phyloP scores from a whole-genome alignment of 2,888 invertebrate genomes.

The Dinocampus coccinellae region DNA sequence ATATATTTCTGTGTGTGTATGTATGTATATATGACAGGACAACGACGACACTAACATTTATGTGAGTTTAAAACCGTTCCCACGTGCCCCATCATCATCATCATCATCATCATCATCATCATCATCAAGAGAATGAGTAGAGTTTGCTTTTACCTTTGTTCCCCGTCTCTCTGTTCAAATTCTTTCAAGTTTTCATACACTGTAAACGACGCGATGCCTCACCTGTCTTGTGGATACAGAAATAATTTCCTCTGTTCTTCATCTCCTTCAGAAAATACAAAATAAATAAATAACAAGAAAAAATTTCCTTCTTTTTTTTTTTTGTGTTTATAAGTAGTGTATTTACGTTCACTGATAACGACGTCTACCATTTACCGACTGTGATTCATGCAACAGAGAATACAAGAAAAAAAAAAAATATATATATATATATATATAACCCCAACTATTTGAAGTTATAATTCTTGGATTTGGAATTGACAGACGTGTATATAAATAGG shows the following conservation, averaged over 20 bases:
- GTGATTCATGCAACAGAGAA: neutral
- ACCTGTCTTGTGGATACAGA: neutral
- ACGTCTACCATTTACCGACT: neutral
- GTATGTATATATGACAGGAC: constrained; percentile 16
- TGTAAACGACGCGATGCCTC: neutral
- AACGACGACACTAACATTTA: neutral
- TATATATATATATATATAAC: neutral
- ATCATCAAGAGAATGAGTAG: neutral
- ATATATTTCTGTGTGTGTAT: constrained; percentile 19
- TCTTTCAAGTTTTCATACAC: constrained; percentile 5
- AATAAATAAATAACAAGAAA: no score
- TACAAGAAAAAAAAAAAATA: neutral
- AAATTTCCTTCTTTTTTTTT: neutral
- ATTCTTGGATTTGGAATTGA: neutral
- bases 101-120: neutral
- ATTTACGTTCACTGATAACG: neutral
- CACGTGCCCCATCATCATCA: constrained; percentile 36
- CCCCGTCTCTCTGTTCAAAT: constrained; percentile 9
- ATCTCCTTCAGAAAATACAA: constrained; percentile 1
- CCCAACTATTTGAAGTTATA: neutral
- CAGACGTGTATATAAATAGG: neutral
- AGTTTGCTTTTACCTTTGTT: constrained; percentile 12
- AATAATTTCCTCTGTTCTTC: constrained; percentile 5
- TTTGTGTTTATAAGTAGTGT: constrained; percentile 2
- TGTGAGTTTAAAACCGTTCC: constrained; percentile 42